These are phyloP conservation scores for Columbina picui DNA, from an alignment of 2,113 vertebrate genomes.

Conservation along the genomic window DNA sequence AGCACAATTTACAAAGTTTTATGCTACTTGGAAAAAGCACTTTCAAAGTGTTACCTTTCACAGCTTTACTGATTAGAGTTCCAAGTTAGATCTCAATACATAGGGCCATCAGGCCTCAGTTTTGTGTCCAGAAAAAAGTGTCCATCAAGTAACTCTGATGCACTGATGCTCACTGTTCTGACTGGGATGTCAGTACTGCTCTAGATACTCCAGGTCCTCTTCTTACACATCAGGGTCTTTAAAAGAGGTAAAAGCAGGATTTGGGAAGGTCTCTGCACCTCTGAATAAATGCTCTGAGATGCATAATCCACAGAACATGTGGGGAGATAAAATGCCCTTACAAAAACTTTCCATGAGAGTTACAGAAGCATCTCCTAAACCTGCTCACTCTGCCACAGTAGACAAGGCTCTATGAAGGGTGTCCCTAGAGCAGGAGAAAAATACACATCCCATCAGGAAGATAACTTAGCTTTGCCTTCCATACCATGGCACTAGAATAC, in stretches of 20 bases:
- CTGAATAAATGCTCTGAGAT: background rate
- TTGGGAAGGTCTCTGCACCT: background rate
- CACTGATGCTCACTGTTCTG: background rate
- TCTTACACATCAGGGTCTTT: background rate
- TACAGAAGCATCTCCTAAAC: background rate
- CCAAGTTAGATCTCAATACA: background rate
- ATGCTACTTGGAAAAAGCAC: background rate
- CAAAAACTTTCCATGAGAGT: background rate
- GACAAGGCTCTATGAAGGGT: background rate
- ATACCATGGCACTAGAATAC: background rate
- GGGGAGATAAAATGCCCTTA: background rate
- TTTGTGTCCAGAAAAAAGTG: background rate
- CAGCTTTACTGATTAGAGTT: background rate
- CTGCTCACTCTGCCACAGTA: background rate
- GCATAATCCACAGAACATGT: rapidly evolving
- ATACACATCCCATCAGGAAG: background rate
- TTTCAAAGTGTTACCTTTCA: background rate
- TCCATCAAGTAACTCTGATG: background rate
- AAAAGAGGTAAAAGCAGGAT: background rate
- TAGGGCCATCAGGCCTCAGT: background rate
- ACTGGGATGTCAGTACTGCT: background rate
- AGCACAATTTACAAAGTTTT: conserved; percentile 11
- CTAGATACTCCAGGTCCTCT: background rate
- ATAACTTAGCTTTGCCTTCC: background rate
- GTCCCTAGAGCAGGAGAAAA: background rate